Evolutionary conservation across 2,888 invertebrate species (phyloP), one percentile per base, ranked within the genome.

Genomic region (Opisthograptis luteolata): DNA sequence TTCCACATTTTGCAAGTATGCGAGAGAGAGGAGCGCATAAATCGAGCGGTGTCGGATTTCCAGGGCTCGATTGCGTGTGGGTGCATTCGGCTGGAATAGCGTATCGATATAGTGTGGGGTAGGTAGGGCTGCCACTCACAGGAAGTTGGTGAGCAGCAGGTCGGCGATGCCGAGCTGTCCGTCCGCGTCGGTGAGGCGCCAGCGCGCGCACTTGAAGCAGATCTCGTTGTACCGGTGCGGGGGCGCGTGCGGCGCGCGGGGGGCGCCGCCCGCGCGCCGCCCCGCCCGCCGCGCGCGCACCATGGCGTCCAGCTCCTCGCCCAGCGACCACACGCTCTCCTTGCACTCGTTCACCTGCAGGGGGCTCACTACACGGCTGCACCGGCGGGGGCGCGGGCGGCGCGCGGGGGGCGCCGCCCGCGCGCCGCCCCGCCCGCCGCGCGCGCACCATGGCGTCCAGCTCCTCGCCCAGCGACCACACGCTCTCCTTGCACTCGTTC

Each of bases 101-200:
- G n/a, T n/a, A n/a, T n/a, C n/a, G n/a, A n/a, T n/a, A n/a, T n/a
- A n/a, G n/a, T n/a, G n/a, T n/a, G n/a, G n/a, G n/a, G n/a, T n/a
- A n/a, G n/a, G n/a, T n/a, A n/a, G 4, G 4, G 17, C 4, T 3
- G 3, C 17, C 17, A 64, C 92, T 90, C 76, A 98, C 92, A 99
- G 90, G 84, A 99, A 99, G 80, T 98, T 99, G 46, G 97, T 96
- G 2, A 99, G 93, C 46, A 98, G 95, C 49, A 99, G 92, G 88
- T 99, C 99, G 0, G 99, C 97, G 59, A 99, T 97, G 50, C 99
- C 99, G 43, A 99, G 94, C 84, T 99, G 99, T 0, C 99, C 99
- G 85, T 99, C 99, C 0, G 96, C 95, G 80, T 99, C 99, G 0
- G 99, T 99, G 60, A 99, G 93, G 25, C 99, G 87, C 99, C 99